Evolutionary conservation across 2,888 invertebrate species (phyloP).

Genomic region (Bellardia pandia): DNA sequence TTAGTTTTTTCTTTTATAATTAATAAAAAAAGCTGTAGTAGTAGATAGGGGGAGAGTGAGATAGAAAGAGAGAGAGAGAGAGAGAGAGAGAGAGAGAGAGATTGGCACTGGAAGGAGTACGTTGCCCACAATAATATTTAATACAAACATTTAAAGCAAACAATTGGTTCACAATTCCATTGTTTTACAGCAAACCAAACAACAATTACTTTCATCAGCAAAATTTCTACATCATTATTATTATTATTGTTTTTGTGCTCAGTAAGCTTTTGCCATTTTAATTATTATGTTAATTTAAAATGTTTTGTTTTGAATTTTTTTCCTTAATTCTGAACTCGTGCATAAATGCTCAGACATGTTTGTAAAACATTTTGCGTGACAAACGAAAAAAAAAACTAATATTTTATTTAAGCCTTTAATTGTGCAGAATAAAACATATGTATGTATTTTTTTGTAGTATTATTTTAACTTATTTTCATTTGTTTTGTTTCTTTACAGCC

Average conservation of each 20-base stretch:
- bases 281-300: slow-evolving; percentile 18
- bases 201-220: neutral
- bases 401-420: slow-evolving; percentile 20
- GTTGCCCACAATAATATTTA: neutral
- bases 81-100: too few relatives aligned
- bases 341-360: neutral
- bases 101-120: neutral
- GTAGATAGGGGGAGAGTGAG: too few relatives aligned
- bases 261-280: neutral
- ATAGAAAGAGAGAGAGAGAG: too few relatives aligned
- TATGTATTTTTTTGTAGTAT: neutral
- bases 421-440: neutral
- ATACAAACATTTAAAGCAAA: neutral
- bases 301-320: neutral
- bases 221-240: neutral
- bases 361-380: neutral
- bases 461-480: neutral
- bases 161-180: slow-evolving; percentile 5
- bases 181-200: slow-evolving; percentile 9
- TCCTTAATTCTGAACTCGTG: neutral
- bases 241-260: neutral
- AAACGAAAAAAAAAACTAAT: neutral
- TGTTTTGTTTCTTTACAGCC: neutral
- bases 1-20: too few relatives aligned
- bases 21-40: too few relatives aligned